Evolutionary conservation across 2,888 invertebrate genomes (phyloP).

Genomic region (Rhogogaster chlorosoma): DNA sequence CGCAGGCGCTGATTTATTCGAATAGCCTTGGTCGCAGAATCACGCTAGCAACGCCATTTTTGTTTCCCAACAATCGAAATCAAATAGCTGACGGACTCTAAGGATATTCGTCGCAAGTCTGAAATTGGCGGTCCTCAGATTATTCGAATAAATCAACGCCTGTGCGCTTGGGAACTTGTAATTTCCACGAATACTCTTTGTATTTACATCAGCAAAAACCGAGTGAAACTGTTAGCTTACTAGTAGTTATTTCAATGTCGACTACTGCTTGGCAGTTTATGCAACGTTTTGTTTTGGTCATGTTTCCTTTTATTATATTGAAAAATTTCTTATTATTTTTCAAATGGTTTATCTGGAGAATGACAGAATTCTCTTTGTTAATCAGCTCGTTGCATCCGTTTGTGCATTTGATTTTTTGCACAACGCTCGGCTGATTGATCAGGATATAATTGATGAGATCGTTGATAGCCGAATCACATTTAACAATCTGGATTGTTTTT

Average conservation of each 20-base stretch:
- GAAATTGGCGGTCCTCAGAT: too few relatives aligned
- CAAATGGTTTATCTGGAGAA: background rate
- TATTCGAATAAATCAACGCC: too few relatives aligned
- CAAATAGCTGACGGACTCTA: too few relatives aligned
- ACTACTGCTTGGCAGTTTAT: background rate
- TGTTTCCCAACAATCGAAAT: too few relatives aligned
- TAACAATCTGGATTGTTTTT: background rate
- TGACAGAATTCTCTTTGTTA: background rate
- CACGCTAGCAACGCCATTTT: too few relatives aligned
- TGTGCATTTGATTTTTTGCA: background rate
- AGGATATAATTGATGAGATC: background rate
- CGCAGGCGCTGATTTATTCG: too few relatives aligned
- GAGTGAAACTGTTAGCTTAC: too few relatives aligned
- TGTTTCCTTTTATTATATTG: background rate
- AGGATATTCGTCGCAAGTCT: too few relatives aligned
- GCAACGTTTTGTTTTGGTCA: background rate
- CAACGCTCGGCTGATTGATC: background rate
- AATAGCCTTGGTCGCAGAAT: too few relatives aligned
- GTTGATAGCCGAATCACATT: conserved; percentile 17
- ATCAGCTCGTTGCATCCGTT: background rate
- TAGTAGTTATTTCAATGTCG: background rate
- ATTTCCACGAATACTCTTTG: too few relatives aligned
- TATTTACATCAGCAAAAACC: too few relatives aligned
- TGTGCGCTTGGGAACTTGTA: too few relatives aligned
- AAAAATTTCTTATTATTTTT: conserved; percentile 5